Evolutionary conservation across 2,797 vertebrate species (phyloP).

Genomic region (Jordanella pulchra): DNA sequence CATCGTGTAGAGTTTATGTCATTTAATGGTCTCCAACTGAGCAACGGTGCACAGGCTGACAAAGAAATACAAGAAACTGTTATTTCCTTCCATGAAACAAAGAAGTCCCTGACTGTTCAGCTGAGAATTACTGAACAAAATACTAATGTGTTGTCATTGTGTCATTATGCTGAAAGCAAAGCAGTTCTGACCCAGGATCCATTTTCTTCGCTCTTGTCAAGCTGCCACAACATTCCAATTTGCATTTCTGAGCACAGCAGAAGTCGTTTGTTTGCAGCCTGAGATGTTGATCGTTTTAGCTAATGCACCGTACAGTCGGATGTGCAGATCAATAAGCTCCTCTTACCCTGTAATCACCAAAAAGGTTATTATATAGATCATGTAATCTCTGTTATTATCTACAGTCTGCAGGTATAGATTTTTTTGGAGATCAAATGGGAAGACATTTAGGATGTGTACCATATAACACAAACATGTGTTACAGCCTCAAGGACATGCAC

Average conservation of each 20-base stretch:
- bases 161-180: constrained; percentile 17
- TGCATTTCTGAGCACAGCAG: constrained; percentile 32
- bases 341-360: constrained; percentile 23
- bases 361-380: constrained; percentile 22
- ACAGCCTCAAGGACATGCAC: not conserved
- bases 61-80: constrained; percentile 2
- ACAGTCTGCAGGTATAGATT: constrained; percentile 3
- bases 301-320: constrained; percentile 10
- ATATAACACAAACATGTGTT: not conserved
- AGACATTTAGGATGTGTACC: not conserved
- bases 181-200: constrained; percentile 8
- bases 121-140: constrained; percentile 11
- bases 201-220: constrained; percentile 16
- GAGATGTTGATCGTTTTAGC: constrained; percentile 11
- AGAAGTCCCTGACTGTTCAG: constrained; percentile 5
- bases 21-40: constrained; percentile 7
- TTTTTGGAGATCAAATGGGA: not conserved
- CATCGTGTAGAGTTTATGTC: not conserved
- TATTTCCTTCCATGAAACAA: not conserved
- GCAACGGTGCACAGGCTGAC: not conserved
- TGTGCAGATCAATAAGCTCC: constrained; percentile 41
- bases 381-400: constrained; percentile 12
- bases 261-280: constrained; percentile 24
- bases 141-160: constrained; percentile 23
- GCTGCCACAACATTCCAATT: constrained; percentile 37